A percentile compares a stretch with the other conserved stretches of the same genome.
Conservation (phyloP, 2,888 invertebrate species). For the Papilio protenor region DNA sequence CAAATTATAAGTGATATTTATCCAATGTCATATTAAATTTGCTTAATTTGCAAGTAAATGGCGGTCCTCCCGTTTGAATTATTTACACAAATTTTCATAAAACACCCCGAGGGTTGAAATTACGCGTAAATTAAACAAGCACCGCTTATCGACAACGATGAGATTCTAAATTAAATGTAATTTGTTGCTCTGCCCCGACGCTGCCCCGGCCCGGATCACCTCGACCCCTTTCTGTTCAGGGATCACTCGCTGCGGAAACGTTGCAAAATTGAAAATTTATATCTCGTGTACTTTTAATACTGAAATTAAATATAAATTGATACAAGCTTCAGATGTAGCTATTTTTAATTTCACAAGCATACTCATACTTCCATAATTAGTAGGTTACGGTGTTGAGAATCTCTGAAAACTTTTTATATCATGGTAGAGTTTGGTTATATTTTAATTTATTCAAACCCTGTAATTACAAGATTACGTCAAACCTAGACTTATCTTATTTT, state of each 20-base stretch:
- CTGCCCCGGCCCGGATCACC: conserved; percentile 49
- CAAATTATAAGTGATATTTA: conserved; percentile 8
- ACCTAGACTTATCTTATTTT: not conserved
- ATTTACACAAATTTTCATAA: conserved; percentile 42
- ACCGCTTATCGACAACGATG: conserved; percentile 56
- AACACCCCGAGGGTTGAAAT: conserved; percentile 57
- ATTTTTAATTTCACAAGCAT: not conserved
- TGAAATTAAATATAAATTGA: not conserved
- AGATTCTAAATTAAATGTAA: conserved; percentile 67
- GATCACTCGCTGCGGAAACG: conserved; percentile 20
- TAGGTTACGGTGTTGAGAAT: too few relatives aligned
- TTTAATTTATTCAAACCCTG: not conserved
- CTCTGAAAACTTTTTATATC: too few relatives aligned
- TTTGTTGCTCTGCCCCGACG: conserved; percentile 53
- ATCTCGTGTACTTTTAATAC: not conserved
- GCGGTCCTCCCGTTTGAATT: conserved; percentile 12
- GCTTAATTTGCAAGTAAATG: conserved; percentile 66
- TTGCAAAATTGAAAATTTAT: conserved; percentile 34
- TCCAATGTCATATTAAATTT: conserved; percentile 57
- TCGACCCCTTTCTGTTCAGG: conserved; percentile 27
- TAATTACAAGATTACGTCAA: not conserved
- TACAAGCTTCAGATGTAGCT: not conserved
- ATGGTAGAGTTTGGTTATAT: not conserved
- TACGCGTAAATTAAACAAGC: conserved; percentile 65
- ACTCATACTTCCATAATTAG: too few relatives aligned